Evolutionary conservation across 2,888 invertebrate genomes (phyloP).

Genomic region (Phasia obesa): DNA sequence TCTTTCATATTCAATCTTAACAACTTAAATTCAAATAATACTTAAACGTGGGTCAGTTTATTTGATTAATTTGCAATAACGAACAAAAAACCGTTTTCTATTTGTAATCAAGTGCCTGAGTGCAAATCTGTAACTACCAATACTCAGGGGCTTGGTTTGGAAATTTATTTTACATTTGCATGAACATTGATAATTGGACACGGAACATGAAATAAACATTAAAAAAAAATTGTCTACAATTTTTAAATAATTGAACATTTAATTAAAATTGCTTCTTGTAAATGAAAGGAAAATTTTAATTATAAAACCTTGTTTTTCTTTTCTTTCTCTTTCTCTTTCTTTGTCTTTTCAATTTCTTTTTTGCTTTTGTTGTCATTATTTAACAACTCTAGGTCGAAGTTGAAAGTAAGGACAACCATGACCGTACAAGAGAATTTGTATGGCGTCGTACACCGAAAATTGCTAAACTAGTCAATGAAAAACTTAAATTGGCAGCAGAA

Average conservation of each 20-base stretch:
- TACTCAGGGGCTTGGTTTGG: slow-evolving; percentile 50
- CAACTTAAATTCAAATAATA: slow-evolving; percentile 47
- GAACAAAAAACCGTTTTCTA: slow-evolving; percentile 6
- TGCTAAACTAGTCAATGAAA: slow-evolving; percentile 91
- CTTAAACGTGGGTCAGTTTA: slow-evolving; percentile 32
- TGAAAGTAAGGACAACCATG: slow-evolving; percentile 91
- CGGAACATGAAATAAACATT: slow-evolving; percentile 45
- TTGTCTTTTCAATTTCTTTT: background rate
- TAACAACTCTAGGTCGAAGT: slow-evolving; percentile 88
- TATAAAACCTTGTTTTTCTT: slow-evolving; percentile 37
- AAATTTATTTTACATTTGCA: slow-evolving; percentile 46
- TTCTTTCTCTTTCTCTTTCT: slow-evolving; percentile 15
- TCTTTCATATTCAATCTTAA: slow-evolving; percentile 16
- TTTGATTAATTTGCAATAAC: slow-evolving; percentile 17
- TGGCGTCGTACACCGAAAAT: slow-evolving; percentile 93
- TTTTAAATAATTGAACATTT: slow-evolving; percentile 63
- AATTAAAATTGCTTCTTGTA: slow-evolving; percentile 60
- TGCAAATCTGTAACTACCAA: slow-evolving; percentile 10
- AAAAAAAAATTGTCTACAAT: slow-evolving; percentile 45
- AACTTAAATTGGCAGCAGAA: slow-evolving; percentile 85
- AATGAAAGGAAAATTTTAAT: slow-evolving; percentile 62
- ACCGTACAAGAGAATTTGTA: slow-evolving; percentile 91
- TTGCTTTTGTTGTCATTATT: slow-evolving; percentile 13
- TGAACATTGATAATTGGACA: slow-evolving; percentile 19
- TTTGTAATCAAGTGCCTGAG: background rate